phyloP scores from a whole-genome alignment of 1,140 invertebrate species.

The Zaprionus kolodkinae region DNA sequence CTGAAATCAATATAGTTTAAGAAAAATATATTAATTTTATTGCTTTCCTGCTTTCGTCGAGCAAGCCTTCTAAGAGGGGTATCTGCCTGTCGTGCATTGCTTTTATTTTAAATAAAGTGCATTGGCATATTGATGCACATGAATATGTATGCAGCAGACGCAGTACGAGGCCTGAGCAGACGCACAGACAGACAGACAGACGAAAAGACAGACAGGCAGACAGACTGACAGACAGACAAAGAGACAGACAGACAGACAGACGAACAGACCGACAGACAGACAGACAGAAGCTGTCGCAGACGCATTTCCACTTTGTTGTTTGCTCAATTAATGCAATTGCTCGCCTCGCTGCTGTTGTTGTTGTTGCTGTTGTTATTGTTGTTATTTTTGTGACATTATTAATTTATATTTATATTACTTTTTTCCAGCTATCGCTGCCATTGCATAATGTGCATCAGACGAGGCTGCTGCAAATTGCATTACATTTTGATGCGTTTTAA shows the following conservation, averaged over 20 bases:
- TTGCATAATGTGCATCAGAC: conserved; percentile 54
- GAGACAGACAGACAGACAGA: neutral
- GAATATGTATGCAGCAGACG: conserved; percentile 37
- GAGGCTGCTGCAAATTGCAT: conserved; percentile 66
- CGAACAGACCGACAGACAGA: neutral
- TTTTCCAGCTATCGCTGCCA: conserved; percentile 51
- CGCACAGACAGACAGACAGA: neutral
- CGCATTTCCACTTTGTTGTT: conserved; percentile 82
- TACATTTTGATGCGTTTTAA: conserved; percentile 80
- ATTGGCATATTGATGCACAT: conserved; percentile 42
- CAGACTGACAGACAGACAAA: neutral
- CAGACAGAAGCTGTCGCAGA: conserved; percentile 52
- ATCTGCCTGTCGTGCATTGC: neutral
- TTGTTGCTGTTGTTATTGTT: conserved; percentile 37
- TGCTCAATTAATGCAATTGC: conserved; percentile 82
- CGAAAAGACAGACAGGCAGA: neutral
- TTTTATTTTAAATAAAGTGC: conserved; percentile 19
- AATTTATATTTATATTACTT: conserved; percentile 82
- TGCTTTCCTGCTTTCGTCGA: neutral
- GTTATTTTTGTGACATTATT: conserved; percentile 76
- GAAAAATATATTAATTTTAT: neutral
- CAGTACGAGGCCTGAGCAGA: conserved; percentile 14
- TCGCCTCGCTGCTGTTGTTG: conserved; percentile 52
- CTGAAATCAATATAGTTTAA: no score
- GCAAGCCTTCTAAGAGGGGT: neutral